Percentiles rank a stretch among this genome's conserved stretches.
These are phyloP conservation scores for Sepioteuthis lessoniana DNA, from an alignment of 2,888 invertebrate genomes.

Conservation along the genomic window DNA sequence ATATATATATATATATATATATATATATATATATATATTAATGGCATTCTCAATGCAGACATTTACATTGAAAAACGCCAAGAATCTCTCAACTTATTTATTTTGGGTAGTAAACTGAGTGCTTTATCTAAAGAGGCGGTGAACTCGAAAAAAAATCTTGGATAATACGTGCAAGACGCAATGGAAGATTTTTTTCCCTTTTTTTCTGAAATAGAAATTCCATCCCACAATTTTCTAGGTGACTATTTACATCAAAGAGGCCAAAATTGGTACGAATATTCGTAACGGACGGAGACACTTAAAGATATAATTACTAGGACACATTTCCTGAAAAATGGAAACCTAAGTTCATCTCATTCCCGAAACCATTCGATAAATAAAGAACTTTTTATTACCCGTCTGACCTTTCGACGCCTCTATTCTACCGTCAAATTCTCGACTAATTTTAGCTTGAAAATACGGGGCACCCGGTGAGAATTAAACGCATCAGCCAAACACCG, in stretches of 20 bases:
- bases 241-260: not conserved
- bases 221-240: not conserved
- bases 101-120: not conserved
- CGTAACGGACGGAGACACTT: not conserved
- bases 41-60: not conserved
- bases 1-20: not conserved
- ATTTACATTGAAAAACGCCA: not conserved
- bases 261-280: not conserved
- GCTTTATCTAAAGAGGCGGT: not conserved
- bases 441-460: too few species aligned
- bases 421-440: too few species aligned
- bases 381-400: not conserved
- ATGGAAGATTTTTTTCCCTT: not conserved
- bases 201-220: not conserved
- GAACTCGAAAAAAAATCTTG: not conserved
- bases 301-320: not conserved
- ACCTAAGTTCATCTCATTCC: not conserved
- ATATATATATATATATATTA: not conserved
- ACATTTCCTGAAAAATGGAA: not conserved
- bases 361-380: not conserved
- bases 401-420: too few species aligned
- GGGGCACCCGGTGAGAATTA: too few species aligned
- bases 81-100: not conserved
- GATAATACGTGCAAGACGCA: not conserved
- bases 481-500: too few species aligned